Evolutionary conservation across 2,797 vertebrate species (phyloP).

Genomic region (Microctenopoma stevenorrisi): DNA sequence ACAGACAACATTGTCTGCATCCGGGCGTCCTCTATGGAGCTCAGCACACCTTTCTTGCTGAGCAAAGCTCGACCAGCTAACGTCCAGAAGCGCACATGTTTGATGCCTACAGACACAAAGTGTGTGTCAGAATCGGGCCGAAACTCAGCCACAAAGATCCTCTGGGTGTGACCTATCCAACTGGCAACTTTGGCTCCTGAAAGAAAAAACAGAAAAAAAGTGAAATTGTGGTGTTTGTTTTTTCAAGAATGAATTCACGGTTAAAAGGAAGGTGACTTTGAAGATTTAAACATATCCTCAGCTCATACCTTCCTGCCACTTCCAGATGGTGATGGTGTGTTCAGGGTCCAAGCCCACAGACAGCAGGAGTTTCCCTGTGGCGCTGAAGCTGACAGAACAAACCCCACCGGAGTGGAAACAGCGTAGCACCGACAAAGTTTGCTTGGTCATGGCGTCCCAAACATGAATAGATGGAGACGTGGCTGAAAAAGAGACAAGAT

Average conservation of each 20-base stretch:
- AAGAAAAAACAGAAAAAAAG: constrained; percentile 13
- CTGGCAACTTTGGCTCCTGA: constrained; percentile 96
- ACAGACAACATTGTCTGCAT: constrained; percentile 99
- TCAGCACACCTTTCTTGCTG: constrained; percentile 96
- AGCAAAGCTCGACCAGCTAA: constrained; percentile 94
- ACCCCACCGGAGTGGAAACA: constrained; percentile 95
- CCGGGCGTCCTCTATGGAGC: constrained; percentile 91
- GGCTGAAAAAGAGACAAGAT: constrained; percentile 75
- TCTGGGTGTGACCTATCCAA: constrained; percentile 91
- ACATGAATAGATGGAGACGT: constrained; percentile 95
- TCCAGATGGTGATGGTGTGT: constrained; percentile 97
- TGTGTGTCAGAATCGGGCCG: constrained; percentile 97
- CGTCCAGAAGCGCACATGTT: constrained; percentile 97
- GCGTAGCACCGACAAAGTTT: constrained; percentile 93
- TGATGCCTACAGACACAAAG: constrained; percentile 98
- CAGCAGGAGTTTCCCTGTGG: constrained; percentile 95
- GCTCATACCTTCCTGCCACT: constrained; percentile 96
- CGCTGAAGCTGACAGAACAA: constrained; percentile 97
- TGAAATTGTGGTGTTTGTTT: not conserved
- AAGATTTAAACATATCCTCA: not conserved
- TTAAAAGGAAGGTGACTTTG: not conserved
- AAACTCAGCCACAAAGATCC: constrained; percentile 99
- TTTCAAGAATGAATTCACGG: not conserved
- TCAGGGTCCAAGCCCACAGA: constrained; percentile 95
- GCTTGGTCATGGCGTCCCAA: constrained; percentile 97